Evolutionary conservation across 2,797 vertebrate species (phyloP).

Genomic region (Otus scops): DNA sequence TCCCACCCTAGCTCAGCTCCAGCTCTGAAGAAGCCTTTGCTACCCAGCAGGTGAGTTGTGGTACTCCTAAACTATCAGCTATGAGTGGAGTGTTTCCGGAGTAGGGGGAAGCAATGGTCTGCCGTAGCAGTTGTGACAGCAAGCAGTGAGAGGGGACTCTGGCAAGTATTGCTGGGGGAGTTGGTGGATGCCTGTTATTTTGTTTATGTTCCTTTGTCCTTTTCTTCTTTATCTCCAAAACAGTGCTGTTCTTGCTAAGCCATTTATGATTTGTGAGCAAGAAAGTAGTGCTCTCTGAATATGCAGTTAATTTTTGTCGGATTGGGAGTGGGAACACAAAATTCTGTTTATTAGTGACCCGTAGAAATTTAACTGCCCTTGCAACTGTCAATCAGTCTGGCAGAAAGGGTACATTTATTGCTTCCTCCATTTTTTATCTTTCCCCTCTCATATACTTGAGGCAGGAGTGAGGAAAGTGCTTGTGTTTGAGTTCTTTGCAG

Average conservation of each 20-base stretch:
- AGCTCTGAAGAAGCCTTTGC: not conserved
- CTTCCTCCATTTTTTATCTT: not conserved
- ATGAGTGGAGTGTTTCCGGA: not conserved
- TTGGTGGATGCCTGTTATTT: not conserved
- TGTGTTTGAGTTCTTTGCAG: not conserved
- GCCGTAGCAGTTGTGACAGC: not conserved
- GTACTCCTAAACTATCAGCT: not conserved
- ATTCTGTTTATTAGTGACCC: not conserved
- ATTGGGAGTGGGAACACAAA: not conserved
- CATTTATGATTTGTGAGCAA: not conserved
- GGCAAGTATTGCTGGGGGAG: not conserved
- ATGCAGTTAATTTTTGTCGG: conserved; percentile 1
- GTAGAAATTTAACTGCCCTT: not conserved
- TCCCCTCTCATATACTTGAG: not conserved
- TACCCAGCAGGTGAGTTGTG: not conserved
- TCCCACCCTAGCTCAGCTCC: not conserved
- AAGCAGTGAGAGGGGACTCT: not conserved
- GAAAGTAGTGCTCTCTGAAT: not conserved
- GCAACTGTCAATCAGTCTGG: not conserved
- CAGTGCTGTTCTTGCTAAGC: not conserved
- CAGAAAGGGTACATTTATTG: not conserved
- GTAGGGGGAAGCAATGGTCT: not conserved
- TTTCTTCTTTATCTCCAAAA: not conserved
- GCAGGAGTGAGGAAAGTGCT: not conserved
- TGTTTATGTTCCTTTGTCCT: not conserved